These are phyloP conservation scores for Hymenopus coronatus DNA, from an alignment of 2,888 invertebrate genomes.

Conservation along the genomic window DNA sequence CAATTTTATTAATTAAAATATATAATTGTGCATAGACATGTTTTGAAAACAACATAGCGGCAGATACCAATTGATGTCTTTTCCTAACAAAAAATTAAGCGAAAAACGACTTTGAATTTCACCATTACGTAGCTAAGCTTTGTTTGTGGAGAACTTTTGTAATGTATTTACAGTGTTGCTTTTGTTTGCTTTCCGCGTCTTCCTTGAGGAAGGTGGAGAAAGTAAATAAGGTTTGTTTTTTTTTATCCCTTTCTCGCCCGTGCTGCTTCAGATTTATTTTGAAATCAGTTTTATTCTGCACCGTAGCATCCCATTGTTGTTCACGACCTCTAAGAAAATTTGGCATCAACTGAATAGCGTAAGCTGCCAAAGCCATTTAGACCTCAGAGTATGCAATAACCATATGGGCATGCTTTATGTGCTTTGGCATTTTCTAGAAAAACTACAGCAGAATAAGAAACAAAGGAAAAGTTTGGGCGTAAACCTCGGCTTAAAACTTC, in stretches of 20 bases:
- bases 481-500: too few species aligned
- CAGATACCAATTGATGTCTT: too few species aligned
- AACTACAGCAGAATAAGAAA: too few species aligned
- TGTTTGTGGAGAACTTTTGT: neutral
- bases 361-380: neutral
- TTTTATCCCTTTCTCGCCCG: neutral
- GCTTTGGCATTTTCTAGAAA: neutral
- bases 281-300: neutral
- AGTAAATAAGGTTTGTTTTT: neutral
- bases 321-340: neutral
- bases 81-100: too few species aligned
- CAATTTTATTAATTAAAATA: too few species aligned
- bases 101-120: neutral
- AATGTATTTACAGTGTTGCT: neutral
- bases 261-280: neutral
- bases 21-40: too few species aligned
- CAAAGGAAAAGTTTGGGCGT: too few species aligned
- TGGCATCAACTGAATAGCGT: neutral
- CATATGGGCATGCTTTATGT: neutral
- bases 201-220: neutral
- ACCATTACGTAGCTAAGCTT: neutral
- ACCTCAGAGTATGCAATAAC: neutral
- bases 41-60: too few species aligned
- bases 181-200: neutral
- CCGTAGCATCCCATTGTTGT: neutral